Evolutionary conservation across 2,113 vertebrate species (phyloP).

Genomic region (Semnornis frantzii): DNA sequence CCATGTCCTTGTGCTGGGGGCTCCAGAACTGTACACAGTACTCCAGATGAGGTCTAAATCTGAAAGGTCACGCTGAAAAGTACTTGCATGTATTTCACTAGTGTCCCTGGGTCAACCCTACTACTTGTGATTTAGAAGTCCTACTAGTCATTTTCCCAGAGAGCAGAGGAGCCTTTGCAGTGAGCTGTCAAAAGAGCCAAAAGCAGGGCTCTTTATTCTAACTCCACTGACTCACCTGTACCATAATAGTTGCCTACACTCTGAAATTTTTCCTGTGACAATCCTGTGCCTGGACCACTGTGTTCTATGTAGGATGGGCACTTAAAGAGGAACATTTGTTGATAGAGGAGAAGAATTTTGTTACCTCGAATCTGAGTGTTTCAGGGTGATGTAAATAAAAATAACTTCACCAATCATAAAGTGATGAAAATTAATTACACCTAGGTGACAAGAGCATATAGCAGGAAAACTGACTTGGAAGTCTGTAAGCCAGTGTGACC

Average conservation of each 20-base stretch:
- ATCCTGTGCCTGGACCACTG: neutral
- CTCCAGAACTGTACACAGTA: no score
- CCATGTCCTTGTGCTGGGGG: no score
- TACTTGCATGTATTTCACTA: neutral
- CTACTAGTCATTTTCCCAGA: neutral
- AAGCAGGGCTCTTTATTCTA: neutral
- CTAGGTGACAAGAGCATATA: neutral
- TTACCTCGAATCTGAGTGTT: neutral
- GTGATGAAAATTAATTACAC: neutral
- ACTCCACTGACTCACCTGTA: neutral
- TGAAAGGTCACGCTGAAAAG: neutral
- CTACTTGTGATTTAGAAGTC: neutral
- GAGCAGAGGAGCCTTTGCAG: neutral
- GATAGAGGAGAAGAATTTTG: neutral
- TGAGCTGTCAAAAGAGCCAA: neutral
- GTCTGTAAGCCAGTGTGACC: neutral
- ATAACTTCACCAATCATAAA: neutral
- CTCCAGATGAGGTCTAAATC: no score
- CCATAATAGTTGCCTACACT: neutral
- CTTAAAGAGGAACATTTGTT: neutral
- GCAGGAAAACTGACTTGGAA: neutral
- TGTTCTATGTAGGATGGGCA: fast-evolving
- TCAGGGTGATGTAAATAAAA: neutral
- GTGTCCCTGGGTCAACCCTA: neutral
- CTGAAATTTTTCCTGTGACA: neutral